Conservation (phyloP, 2,797 vertebrate genomes). For the Knipowitschia caucasica region DNA sequence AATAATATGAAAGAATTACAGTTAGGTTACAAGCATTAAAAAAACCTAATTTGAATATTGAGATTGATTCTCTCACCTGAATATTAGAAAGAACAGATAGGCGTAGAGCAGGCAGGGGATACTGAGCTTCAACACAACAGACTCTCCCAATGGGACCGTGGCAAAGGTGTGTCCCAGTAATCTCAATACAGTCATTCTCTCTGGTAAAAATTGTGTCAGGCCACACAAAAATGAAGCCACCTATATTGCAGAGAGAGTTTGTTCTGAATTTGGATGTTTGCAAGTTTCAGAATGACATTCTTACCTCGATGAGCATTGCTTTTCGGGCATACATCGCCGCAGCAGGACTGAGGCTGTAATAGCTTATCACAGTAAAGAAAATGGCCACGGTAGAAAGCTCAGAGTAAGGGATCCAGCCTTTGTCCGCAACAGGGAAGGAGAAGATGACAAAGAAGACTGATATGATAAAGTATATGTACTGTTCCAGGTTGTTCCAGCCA, state of each 20-base stretch:
- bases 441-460: conserved; percentile 94
- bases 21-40: too few relatives aligned
- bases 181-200: conserved; percentile 67
- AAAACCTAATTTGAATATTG: too few relatives aligned
- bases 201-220: conserved; percentile 78
- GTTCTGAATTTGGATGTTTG: background rate
- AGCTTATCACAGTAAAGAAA: conserved; percentile 91
- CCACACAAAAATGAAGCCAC: conserved; percentile 83
- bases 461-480: conserved; percentile 88
- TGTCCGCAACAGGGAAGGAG: conserved; percentile 93
- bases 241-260: conserved; percentile 29
- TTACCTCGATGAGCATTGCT: conserved; percentile 85
- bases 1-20: too few relatives aligned
- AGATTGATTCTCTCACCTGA: conserved; percentile 65
- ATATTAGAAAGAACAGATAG: conserved; percentile 91
- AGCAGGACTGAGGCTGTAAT: conserved; percentile 84
- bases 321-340: conserved; percentile 82
- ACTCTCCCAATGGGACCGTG: conserved; percentile 81
- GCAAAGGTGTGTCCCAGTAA: conserved; percentile 82
- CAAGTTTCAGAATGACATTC: background rate
- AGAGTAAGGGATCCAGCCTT: conserved; percentile 92
- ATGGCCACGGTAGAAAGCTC: conserved; percentile 88
- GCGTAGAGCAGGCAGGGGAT: conserved; percentile 89
- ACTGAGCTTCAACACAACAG: conserved; percentile 84
- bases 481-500: conserved; percentile 95